phyloP scores from a whole-genome alignment of 2,888 invertebrate species.

The Beris chalybata region DNA sequence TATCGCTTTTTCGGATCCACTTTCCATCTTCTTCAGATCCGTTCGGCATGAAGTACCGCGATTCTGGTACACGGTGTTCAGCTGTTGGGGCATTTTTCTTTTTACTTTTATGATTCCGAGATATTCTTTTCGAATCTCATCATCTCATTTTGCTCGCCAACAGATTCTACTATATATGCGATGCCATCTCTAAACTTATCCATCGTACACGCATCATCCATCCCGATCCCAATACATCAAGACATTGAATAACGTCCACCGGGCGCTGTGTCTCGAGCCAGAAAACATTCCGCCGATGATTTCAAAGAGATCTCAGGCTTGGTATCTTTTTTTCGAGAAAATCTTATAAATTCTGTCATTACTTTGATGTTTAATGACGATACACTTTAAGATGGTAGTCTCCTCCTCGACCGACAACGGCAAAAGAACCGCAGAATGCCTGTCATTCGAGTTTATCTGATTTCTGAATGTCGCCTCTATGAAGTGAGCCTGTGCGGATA shows the following conservation, averaged over 20 bases:
- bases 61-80: slow-evolving; percentile 9
- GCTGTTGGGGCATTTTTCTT: slow-evolving; percentile 25
- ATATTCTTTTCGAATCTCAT: no score
- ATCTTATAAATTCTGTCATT: slow-evolving; percentile 33
- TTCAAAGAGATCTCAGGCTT: slow-evolving; percentile 8
- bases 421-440: background rate
- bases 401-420: background rate
- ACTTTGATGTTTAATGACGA: slow-evolving; percentile 37
- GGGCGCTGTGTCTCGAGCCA: background rate
- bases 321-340: slow-evolving; percentile 25
- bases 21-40: background rate
- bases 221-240: no score
- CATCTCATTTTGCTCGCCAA: no score
- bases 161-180: no score
- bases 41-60: no score
- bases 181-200: no score
- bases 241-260: no score
- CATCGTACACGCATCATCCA: no score
- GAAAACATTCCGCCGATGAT: slow-evolving; percentile 9
- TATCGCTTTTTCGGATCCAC: slow-evolving; percentile 11
- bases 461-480: slow-evolving; percentile 18
- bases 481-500: slow-evolving; percentile 6
- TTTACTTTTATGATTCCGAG: background rate
- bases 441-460: slow-evolving; percentile 16
- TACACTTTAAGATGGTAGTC: slow-evolving; percentile 31